These are phyloP conservation scores for Sipunculus nudus DNA, from an alignment of 2,888 invertebrate species.

Conservation along the genomic window DNA sequence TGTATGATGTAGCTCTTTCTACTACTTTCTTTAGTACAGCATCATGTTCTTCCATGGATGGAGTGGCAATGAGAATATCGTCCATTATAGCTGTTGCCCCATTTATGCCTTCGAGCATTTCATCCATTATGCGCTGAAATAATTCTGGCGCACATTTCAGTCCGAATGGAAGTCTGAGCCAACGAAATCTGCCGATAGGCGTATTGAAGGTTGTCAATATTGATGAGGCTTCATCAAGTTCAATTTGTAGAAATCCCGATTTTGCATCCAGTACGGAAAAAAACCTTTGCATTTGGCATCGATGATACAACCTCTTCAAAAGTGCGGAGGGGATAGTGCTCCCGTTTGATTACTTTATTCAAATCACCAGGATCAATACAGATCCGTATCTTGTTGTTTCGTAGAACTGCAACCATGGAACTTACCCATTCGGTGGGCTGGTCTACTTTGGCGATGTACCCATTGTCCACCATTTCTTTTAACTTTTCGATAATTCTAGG, in stretches of 20 bases:
- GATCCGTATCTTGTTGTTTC: constrained; percentile 38
- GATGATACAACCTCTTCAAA: constrained; percentile 39
- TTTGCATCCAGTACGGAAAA: constrained; percentile 42
- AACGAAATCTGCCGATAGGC: constrained; percentile 38
- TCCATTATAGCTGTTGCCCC: constrained; percentile 38
- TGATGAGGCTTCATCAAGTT: constrained; percentile 35
- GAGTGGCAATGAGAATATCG: constrained; percentile 37
- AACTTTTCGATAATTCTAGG: constrained; percentile 31
- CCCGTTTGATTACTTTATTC: constrained; percentile 34
- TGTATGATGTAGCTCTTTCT: constrained; percentile 31
- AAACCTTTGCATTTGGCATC: constrained; percentile 41
- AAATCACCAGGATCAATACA: constrained; percentile 40
- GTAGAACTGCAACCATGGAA: constrained; percentile 36
- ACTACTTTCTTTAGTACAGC: constrained; percentile 30
- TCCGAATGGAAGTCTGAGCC: constrained; percentile 40
- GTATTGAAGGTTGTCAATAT: constrained; percentile 45
- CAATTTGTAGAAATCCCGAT: constrained; percentile 42
- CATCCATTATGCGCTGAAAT: constrained; percentile 39
- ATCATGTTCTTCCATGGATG: constrained; percentile 33
- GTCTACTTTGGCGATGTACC: constrained; percentile 32
- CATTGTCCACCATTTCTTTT: constrained; percentile 38
- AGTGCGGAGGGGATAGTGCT: constrained; percentile 38
- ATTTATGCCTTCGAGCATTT: constrained; percentile 34
- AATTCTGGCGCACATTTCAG: constrained; percentile 41
- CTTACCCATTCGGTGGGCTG: constrained; percentile 44